A percentile compares a stretch with the other conserved stretches of the same genome.
Evolutionary conservation across 2,113 vertebrate species (phyloP).

Genomic region (Tragelaphus imberbis): DNA sequence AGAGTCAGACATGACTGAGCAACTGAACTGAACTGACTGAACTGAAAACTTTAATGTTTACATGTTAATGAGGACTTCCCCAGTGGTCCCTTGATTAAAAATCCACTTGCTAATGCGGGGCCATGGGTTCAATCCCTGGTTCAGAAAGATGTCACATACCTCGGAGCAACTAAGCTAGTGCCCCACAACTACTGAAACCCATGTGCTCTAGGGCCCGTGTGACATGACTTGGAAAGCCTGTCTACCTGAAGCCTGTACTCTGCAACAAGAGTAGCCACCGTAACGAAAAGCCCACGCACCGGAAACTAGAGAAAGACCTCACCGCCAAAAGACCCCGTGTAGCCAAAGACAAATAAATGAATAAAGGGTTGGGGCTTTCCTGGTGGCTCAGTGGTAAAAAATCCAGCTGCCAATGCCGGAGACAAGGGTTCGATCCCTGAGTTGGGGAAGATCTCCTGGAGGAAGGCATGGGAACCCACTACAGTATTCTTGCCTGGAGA

Average conservation of each 20-base stretch:
- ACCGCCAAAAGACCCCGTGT: neutral
- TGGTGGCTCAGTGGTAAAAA: neutral
- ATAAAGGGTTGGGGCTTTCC: neutral
- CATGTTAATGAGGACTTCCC: neutral
- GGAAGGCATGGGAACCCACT: no score
- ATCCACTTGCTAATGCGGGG: neutral
- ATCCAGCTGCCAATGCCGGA: neutral
- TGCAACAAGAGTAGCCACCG: neutral
- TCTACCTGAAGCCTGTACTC: neutral
- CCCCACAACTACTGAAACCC: neutral
- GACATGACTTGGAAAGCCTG: neutral
- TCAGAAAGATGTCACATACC: neutral
- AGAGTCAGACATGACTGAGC: rapidly evolving
- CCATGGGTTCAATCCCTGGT: neutral
- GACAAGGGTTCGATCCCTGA: neutral
- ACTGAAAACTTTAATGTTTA: neutral
- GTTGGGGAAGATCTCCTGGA: no score
- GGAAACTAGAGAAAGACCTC: neutral
- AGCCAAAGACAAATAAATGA: neutral
- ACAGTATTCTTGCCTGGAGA: no score
- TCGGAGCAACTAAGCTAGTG: neutral
- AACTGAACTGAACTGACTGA: no score
- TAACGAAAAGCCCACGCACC: neutral
- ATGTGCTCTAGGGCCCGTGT: neutral
- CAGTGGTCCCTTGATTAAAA: neutral